Conservation (phyloP, 2,888 invertebrate genomes). For the Agrochola lota region DNA sequence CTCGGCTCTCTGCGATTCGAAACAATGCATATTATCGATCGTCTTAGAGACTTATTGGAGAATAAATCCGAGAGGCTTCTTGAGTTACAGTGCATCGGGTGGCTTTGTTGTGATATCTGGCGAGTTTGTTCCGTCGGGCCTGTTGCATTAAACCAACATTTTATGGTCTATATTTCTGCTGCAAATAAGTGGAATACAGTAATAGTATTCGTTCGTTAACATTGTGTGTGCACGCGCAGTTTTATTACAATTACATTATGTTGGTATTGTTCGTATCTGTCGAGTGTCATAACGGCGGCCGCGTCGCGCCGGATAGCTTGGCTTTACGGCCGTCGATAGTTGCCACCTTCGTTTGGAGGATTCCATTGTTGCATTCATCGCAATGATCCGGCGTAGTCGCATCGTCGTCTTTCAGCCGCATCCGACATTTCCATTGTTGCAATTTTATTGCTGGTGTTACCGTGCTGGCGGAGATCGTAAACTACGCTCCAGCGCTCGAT, state of each 20-base stretch:
- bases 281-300: slow-evolving; percentile 65
- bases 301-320: slow-evolving; percentile 76
- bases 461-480: slow-evolving; percentile 88
- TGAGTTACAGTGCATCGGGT: slow-evolving; percentile 60
- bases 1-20: slow-evolving; percentile 61
- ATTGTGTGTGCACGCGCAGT: slow-evolving; percentile 59
- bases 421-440: slow-evolving; percentile 90
- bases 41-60: slow-evolving; percentile 75
- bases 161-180: slow-evolving; percentile 58
- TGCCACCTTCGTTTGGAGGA: slow-evolving; percentile 88
- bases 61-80: slow-evolving; percentile 73
- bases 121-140: slow-evolving; percentile 47
- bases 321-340: slow-evolving; percentile 85
- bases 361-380: slow-evolving; percentile 89
- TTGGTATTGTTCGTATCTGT: slow-evolving; percentile 66
- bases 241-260: slow-evolving; percentile 68
- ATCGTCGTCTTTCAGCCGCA: slow-evolving; percentile 86
- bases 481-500: slow-evolving; percentile 87
- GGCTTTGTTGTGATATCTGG: slow-evolving; percentile 62
- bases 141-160: slow-evolving; percentile 63
- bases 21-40: slow-evolving; percentile 78
- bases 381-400: slow-evolving; percentile 87
- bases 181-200: slow-evolving; percentile 64
- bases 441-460: slow-evolving; percentile 90
- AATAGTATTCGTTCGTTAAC: slow-evolving; percentile 69